Evolutionary conservation across 2,888 invertebrate species (phyloP).

Genomic region (Dynastes hyllus): DNA sequence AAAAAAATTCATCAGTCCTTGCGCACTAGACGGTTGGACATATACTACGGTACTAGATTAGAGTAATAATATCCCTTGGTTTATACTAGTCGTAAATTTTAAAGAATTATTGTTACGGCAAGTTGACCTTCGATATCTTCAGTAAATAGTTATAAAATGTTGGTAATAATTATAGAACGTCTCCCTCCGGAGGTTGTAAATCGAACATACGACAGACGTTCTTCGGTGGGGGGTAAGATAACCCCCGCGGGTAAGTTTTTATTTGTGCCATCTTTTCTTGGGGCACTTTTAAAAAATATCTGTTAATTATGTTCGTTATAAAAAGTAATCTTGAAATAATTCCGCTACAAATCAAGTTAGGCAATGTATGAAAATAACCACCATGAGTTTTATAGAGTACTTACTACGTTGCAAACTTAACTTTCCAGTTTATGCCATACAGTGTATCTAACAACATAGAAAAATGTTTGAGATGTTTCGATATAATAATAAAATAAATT

Average conservation of each 20-base stretch:
- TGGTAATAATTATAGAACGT: conserved; percentile 37
- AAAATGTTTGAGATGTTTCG: no score
- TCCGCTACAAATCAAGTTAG: conserved; percentile 6
- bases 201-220: conserved; percentile 26
- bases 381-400: no score
- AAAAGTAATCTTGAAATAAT: conserved; percentile 32
- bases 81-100: conserved; percentile 45
- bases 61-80: conserved; percentile 44
- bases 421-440: no score
- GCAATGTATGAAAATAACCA: background rate
- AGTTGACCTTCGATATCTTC: conserved; percentile 35
- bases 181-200: conserved; percentile 23
- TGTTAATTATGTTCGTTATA: conserved; percentile 24
- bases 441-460: no score
- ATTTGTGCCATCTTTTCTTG: conserved; percentile 17
- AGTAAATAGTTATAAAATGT: conserved; percentile 45
- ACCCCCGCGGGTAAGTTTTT: conserved; percentile 29
- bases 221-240: conserved; percentile 39
- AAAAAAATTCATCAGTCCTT: conserved; percentile 25
- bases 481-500: no score
- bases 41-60: conserved; percentile 23
- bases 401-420: no score
- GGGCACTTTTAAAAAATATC: no score
- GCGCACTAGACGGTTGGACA: background rate
- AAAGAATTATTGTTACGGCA: conserved; percentile 42